A percentile compares a stretch with the other conserved stretches of the same genome.
phyloP scores from a whole-genome alignment of 1,140 invertebrate genomes.

The Papilio machaon region DNA sequence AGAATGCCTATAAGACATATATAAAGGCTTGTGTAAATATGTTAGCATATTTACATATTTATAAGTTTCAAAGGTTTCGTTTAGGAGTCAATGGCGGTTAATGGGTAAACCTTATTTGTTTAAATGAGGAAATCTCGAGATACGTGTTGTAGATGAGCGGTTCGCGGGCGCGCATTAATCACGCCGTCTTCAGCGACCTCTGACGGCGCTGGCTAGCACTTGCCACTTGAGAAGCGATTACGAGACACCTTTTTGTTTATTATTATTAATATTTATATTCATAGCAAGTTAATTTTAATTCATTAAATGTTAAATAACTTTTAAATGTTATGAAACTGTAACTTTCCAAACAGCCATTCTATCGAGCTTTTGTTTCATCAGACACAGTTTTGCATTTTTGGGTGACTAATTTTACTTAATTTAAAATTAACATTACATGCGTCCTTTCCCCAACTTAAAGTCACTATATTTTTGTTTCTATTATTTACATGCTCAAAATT shows the following conservation, averaged over 20 bases:
- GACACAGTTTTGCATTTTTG: too few relatives aligned
- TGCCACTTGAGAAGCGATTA: slow-evolving; percentile 20
- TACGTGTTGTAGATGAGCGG: slow-evolving; percentile 18
- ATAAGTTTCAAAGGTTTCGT: not conserved
- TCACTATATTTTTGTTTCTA: not conserved
- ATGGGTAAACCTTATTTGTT: not conserved
- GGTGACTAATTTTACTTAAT: too few relatives aligned
- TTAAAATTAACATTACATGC: too few relatives aligned
- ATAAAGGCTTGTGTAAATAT: too few relatives aligned
- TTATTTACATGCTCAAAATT: not conserved
- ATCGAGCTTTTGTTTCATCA: too few relatives aligned
- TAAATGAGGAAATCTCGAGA: slow-evolving; percentile 13
- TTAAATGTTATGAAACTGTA: not conserved
- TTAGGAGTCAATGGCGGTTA: not conserved
- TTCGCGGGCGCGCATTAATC: slow-evolving; percentile 28
- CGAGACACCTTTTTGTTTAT: not conserved
- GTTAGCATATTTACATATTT: too few relatives aligned
- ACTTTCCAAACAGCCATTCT: not conserved
- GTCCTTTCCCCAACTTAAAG: too few relatives aligned
- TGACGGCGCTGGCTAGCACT: slow-evolving; percentile 12
- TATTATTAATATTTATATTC: not conserved
- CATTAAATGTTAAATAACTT: too few relatives aligned
- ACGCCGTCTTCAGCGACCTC: slow-evolving; percentile 6
- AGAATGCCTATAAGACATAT: too few relatives aligned
- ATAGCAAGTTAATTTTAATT: not conserved